Evolutionary conservation across 2,888 invertebrate species (phyloP).

Genomic region (Andrena marginata): DNA sequence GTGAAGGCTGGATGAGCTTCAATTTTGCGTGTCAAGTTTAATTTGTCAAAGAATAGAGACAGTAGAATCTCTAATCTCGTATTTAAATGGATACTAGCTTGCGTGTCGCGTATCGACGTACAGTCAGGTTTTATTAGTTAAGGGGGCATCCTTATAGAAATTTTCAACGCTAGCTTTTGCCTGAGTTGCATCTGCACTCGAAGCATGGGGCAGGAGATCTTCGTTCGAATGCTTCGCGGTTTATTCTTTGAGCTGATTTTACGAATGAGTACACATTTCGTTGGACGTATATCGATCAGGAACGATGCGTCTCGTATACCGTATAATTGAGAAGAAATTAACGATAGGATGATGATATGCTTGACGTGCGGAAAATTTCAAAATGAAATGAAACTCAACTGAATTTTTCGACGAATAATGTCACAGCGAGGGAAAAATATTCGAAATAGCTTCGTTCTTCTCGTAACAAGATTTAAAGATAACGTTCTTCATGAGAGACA

Average conservation of each 20-base stretch:
- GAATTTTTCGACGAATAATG: background rate
- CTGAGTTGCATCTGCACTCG: background rate
- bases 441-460: background rate
- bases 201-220: background rate
- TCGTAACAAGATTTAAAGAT: background rate
- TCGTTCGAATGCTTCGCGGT: background rate
- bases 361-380: no score
- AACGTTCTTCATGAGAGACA: no score
- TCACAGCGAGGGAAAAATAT: background rate
- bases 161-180: background rate
- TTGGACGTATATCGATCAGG: background rate
- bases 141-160: background rate
- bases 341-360: no score
- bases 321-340: slow-evolving; percentile 11
- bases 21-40: background rate
- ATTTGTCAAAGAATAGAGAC: background rate
- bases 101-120: background rate
- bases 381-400: background rate
- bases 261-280: background rate
- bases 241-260: background rate
- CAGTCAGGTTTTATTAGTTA: background rate
- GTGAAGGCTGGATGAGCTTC: background rate
- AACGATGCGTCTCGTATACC: background rate
- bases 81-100: background rate
- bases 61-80: background rate